These are phyloP conservation scores for Idaea dimidiata DNA, from an alignment of 2,888 invertebrate species.

Conservation along the genomic window DNA sequence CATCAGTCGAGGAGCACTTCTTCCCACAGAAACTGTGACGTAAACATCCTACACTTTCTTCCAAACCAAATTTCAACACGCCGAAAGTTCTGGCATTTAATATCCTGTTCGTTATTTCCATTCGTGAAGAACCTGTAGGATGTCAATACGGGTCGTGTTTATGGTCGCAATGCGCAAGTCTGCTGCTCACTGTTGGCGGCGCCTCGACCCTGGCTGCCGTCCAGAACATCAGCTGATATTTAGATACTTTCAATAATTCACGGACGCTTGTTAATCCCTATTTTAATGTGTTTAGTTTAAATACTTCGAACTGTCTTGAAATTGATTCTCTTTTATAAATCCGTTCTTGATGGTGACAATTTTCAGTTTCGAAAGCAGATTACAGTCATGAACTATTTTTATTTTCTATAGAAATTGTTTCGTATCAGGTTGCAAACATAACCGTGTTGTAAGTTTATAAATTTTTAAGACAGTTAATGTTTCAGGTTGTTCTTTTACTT, in stretches of 20 bases:
- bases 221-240: conserved; percentile 57
- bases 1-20: background rate
- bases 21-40: background rate
- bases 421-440: too few species aligned
- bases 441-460: too few species aligned
- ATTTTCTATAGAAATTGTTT: too few species aligned
- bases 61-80: background rate
- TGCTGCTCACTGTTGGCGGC: conserved; percentile 20
- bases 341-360: background rate
- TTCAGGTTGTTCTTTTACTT: background rate
- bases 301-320: background rate
- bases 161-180: conserved; percentile 66
- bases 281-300: background rate
- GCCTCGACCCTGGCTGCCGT: conserved; percentile 41
- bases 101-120: conserved; percentile 2
- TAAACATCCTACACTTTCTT: too few species aligned
- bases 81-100: background rate
- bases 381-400: too few species aligned
- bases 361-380: too few species aligned
- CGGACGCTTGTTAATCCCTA: background rate
- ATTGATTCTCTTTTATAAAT: background rate
- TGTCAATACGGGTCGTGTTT: conserved; percentile 41
- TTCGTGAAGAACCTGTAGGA: conserved; percentile 17
- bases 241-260: conserved; percentile 23
- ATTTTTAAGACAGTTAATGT: background rate